Evolutionary conservation across 1,140 invertebrate species (phyloP).

Genomic region (Drosophila santomea): DNA sequence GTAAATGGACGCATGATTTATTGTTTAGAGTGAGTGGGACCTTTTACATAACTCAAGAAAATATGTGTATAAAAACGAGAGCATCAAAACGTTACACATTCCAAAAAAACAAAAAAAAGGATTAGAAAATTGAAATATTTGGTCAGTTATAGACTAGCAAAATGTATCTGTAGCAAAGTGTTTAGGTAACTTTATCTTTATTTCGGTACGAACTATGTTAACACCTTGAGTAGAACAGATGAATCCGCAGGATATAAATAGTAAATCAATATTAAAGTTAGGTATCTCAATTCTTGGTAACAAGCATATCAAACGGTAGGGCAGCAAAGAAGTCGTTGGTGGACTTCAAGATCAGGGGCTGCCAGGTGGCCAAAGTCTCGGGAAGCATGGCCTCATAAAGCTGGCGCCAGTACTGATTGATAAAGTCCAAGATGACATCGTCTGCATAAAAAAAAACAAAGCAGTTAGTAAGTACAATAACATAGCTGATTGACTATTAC

Average conservation of each 20-base stretch:
- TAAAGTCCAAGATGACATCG: constrained; percentile 77
- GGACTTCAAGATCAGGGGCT: constrained; percentile 66
- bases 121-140: neutral
- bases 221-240: constrained; percentile 43
- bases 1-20: no score
- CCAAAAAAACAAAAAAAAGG: neutral
- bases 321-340: constrained; percentile 74
- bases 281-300: constrained; percentile 52
- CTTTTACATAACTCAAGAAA: no score
- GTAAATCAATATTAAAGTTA: constrained; percentile 4
- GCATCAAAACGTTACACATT: no score
- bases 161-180: neutral
- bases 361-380: constrained; percentile 70
- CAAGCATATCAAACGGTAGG: constrained; percentile 71
- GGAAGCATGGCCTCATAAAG: constrained; percentile 74
- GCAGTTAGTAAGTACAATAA: neutral
- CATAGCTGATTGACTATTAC: neutral
- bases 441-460: constrained; percentile 41
- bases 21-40: no score
- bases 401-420: constrained; percentile 80
- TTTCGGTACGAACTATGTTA: constrained; percentile 66
- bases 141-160: no score
- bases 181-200: constrained; percentile 26
- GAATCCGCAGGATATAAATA: constrained; percentile 12
- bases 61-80: no score